phyloP scores from a whole-genome alignment of 2,797 vertebrate species.

The Gymnoscopelus braueri region DNA sequence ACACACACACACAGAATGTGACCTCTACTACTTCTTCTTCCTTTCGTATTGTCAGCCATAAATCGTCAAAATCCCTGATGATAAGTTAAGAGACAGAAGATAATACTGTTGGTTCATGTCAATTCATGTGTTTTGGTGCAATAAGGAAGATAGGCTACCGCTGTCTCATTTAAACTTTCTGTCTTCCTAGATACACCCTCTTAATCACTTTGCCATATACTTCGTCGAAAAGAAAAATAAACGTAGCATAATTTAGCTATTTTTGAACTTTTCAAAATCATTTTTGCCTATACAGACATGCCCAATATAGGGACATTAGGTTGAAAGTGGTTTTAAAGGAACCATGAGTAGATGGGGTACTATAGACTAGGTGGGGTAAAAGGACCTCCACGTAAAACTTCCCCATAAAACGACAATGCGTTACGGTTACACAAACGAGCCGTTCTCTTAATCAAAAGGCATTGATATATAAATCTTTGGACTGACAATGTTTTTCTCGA shows the following conservation, averaged over 20 bases:
- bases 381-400: slow-evolving; percentile 5
- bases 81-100: background rate
- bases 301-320: too few species aligned
- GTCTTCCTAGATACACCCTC: background rate
- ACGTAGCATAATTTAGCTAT: too few species aligned
- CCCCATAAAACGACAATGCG: slow-evolving; percentile 3
- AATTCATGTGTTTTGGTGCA: background rate
- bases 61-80: background rate
- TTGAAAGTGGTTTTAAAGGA: background rate
- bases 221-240: too few species aligned
- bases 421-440: background rate
- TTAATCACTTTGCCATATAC: background rate
- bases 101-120: background rate
- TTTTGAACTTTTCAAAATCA: too few species aligned
- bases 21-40: slow-evolving; percentile 25
- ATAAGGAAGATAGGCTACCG: background rate
- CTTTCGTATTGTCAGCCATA: slow-evolving; percentile 11
- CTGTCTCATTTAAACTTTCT: background rate
- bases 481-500: background rate
- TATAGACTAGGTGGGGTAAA: slow-evolving; percentile 5
- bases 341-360: background rate
- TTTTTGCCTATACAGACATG: background rate
- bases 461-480: slow-evolving; percentile 25
- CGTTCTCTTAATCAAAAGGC: slow-evolving; percentile 24
- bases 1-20: slow-evolving; percentile 32